phyloP scores from a whole-genome alignment of 2,113 vertebrate species.

The Bathybates hornii region DNA sequence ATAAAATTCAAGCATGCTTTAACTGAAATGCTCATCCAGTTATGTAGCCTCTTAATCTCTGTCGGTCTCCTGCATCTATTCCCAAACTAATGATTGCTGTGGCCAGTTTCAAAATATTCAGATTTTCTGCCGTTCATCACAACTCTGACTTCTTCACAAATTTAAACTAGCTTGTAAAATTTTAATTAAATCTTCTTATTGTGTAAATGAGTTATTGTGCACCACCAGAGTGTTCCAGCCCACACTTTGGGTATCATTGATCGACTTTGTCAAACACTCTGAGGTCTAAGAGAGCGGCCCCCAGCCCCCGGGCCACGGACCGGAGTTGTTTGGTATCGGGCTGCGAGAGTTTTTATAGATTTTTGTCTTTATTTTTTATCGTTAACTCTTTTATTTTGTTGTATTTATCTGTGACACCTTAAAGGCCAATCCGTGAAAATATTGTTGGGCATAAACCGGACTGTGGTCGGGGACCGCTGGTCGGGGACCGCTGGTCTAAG shows the following conservation, averaged over 20 bases:
- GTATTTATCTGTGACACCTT: neutral
- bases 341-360: neutral
- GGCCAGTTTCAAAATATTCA: neutral
- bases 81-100: neutral
- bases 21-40: neutral
- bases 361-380: neutral
- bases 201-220: neutral
- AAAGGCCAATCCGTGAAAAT: neutral
- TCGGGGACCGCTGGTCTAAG: neutral
- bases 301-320: neutral
- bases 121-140: neutral
- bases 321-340: too few species aligned
- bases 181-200: neutral
- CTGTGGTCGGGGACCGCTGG: neutral
- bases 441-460: neutral
- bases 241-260: neutral
- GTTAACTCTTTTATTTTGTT: neutral
- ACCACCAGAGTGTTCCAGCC: neutral
- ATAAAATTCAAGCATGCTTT: accelerated
- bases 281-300: neutral
- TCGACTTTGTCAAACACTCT: neutral
- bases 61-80: neutral
- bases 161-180: neutral
- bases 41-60: neutral
- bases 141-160: neutral